Evolutionary conservation across 2,113 vertebrate genomes (phyloP), one percentile per base, ranked within the genome.

Genomic region (Brachyhypopomus gauderio): DNA sequence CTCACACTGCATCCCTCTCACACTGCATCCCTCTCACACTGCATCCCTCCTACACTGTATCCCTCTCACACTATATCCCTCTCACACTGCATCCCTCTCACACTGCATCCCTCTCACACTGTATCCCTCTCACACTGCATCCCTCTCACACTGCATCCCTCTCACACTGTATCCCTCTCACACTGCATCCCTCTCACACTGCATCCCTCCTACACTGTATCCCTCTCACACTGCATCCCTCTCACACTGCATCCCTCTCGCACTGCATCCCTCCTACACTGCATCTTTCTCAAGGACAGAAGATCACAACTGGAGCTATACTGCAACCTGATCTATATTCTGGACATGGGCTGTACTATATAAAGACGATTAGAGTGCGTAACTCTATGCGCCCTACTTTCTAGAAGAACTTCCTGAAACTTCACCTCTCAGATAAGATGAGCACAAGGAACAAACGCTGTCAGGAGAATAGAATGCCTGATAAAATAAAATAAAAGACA

Each of bases 241-340:
- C 30, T 30, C 30, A 3, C 72, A 34, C 45, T 14, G 45, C 45
- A 14, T 52, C 30, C 30, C 30, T 30, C 30, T 30, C 30, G 3
- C 30, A 30, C 45, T 41, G 41, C 41, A 41, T 41, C 2, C 30
- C 45, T 14, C 45, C 14, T 12, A 80, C 38, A 83, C 79, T 80
- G 76, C 58, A 30, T 85, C 22, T 20, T 55, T 78, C 70, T 88
- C 89, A 92, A 92, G 91, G 92, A 88, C 92, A 88, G 80, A 83
- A 77, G 83, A 64, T 73, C 8, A 71, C 81, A 85, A 83, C 62
- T 83, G 85, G 87, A 87, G 85, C 78, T 56, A 25, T 60, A 66
- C 86, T 2, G 88, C 88, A 89, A 90, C 84, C 86, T 89, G 89
- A 92, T 92, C 91, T 90, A 83, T 90, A 90, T 92, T 92, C 90